Evolutionary conservation across 2,888 invertebrate genomes (phyloP).

Genomic region (Platyscelio sp.): DNA sequence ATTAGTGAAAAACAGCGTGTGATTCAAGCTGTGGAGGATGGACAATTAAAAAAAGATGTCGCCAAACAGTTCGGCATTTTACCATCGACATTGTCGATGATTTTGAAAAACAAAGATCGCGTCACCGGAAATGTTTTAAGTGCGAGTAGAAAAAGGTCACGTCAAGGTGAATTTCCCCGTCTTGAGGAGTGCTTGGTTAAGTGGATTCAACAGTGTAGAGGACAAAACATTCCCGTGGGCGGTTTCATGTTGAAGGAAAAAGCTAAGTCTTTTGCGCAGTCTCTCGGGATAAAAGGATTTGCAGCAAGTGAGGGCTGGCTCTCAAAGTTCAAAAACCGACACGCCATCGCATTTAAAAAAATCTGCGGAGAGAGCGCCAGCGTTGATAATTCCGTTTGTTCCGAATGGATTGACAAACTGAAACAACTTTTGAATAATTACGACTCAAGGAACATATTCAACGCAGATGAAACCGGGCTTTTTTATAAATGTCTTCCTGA

Average conservation of each 20-base stretch:
- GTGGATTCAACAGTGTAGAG: constrained; percentile 39
- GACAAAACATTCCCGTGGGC: constrained; percentile 18
- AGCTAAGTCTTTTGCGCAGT: constrained; percentile 2
- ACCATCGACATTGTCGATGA: too few relatives aligned
- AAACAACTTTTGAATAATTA: constrained; percentile 55
- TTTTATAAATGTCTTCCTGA: constrained; percentile 50
- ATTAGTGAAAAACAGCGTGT: too few relatives aligned
- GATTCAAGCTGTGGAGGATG: too few relatives aligned
- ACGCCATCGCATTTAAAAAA: constrained; percentile 68
- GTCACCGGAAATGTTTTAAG: too few relatives aligned
- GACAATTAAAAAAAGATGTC: too few relatives aligned
- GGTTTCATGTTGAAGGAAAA: constrained; percentile 34
- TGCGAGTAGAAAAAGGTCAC: constrained; percentile 16
- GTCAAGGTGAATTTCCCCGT: constrained; percentile 29
- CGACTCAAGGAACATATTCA: constrained; percentile 72
- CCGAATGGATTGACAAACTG: constrained; percentile 74
- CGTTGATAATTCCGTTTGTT: constrained; percentile 71
- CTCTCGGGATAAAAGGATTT: background rate
- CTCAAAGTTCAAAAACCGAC: constrained; percentile 74
- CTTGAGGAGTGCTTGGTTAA: constrained; percentile 36
- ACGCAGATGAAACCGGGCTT: constrained; percentile 76
- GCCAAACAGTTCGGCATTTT: too few relatives aligned
- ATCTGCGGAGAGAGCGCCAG: constrained; percentile 72
- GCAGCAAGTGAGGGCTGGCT: constrained; percentile 77
- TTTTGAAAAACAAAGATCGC: too few relatives aligned